Conservation (phyloP, 2,113 vertebrate genomes). For the Gopherus evgoodei region DNA sequence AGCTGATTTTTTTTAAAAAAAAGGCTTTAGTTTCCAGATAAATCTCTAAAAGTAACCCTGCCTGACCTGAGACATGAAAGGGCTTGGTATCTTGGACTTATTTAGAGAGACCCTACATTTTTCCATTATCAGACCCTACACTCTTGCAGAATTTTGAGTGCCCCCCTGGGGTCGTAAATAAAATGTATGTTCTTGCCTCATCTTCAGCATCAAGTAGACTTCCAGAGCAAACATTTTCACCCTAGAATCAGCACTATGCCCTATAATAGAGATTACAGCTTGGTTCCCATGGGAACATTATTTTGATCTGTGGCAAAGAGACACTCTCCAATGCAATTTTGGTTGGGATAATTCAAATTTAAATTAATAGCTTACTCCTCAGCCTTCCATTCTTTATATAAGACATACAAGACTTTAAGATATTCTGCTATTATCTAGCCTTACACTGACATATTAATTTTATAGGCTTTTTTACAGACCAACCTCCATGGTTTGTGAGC, state of each 20-base stretch:
- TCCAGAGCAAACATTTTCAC: not conserved
- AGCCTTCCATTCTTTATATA: not conserved
- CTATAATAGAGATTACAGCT: not conserved
- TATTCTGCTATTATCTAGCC: not conserved
- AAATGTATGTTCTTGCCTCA: not conserved
- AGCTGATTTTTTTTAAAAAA: not conserved
- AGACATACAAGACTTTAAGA: slow-evolving; percentile 21
- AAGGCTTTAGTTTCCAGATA: not conserved
- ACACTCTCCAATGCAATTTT: slow-evolving; percentile 10
- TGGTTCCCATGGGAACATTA: not conserved
- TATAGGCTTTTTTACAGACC: slow-evolving; percentile 9
- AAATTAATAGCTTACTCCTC: slow-evolving; percentile 3
- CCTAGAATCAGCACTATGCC: not conserved
- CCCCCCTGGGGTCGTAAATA: not conserved
- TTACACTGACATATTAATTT: slow-evolving; percentile 64
- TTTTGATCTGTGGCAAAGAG: not conserved
- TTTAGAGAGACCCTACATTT: not conserved
- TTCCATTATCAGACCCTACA: not conserved
- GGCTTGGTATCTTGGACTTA: not conserved
- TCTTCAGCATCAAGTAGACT: not conserved
- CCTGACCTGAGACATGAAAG: not conserved
- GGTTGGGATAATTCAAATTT: slow-evolving; percentile 16
- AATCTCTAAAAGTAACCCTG: not conserved
- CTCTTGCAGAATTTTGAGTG: not conserved
- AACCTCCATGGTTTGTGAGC: not conserved